Base-by-base conservation (phyloP, 2,113 vertebrate species). In the Ammospiza caudacuta region DNA sequence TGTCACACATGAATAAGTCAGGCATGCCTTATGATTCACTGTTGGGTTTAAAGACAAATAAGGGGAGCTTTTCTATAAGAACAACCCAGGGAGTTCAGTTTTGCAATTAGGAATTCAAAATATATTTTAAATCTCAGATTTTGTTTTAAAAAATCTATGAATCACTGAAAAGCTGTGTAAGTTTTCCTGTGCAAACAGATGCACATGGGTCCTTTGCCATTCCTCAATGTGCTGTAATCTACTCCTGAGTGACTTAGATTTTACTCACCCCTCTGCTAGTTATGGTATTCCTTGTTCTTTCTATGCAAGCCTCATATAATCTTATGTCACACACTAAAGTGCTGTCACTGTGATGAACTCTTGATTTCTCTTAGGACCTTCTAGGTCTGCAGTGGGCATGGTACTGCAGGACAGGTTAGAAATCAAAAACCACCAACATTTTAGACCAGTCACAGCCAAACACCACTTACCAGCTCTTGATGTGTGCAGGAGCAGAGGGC, bases 1-100 rank as follows among this genome's bases (percentile, higher is more conserved):
- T 94, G 84, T 94, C 96, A 96, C 37, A 73, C 73, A 86, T 64
- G 81, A 96, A 77, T 23, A 73, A 90, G 72, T 89, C 75, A 83
- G 94, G 87, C 90, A 64, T 55, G 87, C 80, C 89, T 58, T 58
- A 75, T 61, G 83, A 96, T 83, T 96, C 89, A 90, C 61, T 62
- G 62, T 6, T 49, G 85, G 51, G 83, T 78, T 94, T 85, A 95
- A 94, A 96, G 92, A 81, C 49, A 95, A 94, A 31, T 58, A 87
- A 89, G n/a, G 59, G 49, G 12, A 89, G 91, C 66, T 78, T 57
- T 74, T 92, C 87, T 66, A 25, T 8, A 29, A 81, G 41, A 66
- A 52, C 27, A 55, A 54, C 1, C 1, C 21, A 67, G 15, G 4
- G 18, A 85, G 51, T 25, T 93, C 59, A 41, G 27, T 63, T 84